Conservation (phyloP, 2,113 vertebrate species). For the Callopanchax toddi region DNA sequence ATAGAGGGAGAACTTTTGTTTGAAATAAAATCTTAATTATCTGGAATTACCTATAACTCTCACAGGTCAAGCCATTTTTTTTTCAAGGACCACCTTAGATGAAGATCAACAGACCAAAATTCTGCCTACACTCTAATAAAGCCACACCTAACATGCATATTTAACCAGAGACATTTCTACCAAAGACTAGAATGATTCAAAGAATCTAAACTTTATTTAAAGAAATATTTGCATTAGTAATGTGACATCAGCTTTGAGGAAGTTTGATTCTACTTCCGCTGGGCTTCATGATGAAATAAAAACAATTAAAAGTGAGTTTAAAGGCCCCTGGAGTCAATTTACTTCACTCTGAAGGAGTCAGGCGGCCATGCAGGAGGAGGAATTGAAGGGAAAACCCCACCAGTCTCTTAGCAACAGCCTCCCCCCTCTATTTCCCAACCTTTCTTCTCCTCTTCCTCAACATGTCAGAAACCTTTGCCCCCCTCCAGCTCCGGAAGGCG, state of each 20-base stretch:
- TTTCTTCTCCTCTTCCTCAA: conserved; percentile 57
- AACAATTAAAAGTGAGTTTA: conserved; percentile 74
- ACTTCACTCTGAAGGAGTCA: conserved; percentile 62
- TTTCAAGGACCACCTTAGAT: too few species aligned
- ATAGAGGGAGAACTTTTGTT: too few species aligned
- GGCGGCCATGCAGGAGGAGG: conserved; percentile 61
- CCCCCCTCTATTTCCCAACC: conserved; percentile 26
- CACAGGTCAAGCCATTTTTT: too few species aligned
- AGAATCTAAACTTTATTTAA: conserved; percentile 40
- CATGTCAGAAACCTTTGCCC: conserved; percentile 80
- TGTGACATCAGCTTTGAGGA: conserved; percentile 21
- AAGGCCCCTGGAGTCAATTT: conserved; percentile 56
- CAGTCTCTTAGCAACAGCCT: conserved; percentile 84
- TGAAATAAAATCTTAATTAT: too few species aligned
- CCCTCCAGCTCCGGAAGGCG: conserved; percentile 76
- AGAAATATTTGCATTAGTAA: conserved; percentile 28
- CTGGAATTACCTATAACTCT: too few species aligned
- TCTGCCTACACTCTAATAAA: too few species aligned
- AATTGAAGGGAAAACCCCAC: conserved; percentile 36
- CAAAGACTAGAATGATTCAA: conserved; percentile 41
- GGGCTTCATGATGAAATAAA: conserved; percentile 49
- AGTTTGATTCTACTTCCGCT: conserved; percentile 34
- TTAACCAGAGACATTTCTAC: too few species aligned
- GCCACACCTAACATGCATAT: too few species aligned
- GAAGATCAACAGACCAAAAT: too few species aligned